Percentiles rank a stretch among this genome's conserved stretches.
phyloP scores from a whole-genome alignment of 1,140 invertebrate species.

The Bombus affinis region DNA sequence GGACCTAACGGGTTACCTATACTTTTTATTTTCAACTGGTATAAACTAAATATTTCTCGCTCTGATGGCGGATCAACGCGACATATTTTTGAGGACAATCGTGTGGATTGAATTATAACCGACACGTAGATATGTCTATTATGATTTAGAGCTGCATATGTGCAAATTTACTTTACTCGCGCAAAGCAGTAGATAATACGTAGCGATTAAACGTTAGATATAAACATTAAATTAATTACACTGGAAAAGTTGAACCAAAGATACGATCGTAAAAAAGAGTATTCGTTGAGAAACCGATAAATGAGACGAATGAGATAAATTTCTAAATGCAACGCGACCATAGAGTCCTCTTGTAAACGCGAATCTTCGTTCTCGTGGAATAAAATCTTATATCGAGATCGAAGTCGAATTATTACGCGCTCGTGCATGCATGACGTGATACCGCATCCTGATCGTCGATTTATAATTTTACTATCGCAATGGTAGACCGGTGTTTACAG shows the following conservation, averaged over 20 bases:
- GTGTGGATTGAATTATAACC: background rate
- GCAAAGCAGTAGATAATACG: background rate
- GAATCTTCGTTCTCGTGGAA: too few relatives aligned
- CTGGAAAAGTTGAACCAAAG: background rate
- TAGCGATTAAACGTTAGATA: too few relatives aligned
- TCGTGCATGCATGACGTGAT: background rate
- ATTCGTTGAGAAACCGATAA: background rate
- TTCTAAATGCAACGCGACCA: background rate
- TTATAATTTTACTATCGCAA: slow-evolving; percentile 51
- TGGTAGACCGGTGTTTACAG: slow-evolving; percentile 39
- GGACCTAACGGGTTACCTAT: background rate
- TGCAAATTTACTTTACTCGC: background rate
- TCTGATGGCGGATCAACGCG: background rate
- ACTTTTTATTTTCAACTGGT: background rate
- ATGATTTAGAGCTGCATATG: background rate
- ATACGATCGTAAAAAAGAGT: background rate
- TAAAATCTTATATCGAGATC: background rate
- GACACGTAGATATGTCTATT: background rate
- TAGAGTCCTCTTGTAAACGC: too few relatives aligned
- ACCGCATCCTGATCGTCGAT: slow-evolving; percentile 46
- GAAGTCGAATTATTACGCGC: background rate
- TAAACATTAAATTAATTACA: too few relatives aligned
- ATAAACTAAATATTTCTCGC: background rate
- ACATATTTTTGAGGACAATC: background rate
- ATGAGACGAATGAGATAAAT: background rate